phyloP scores from a whole-genome alignment of 2,888 invertebrate genomes.

The Toxonevra muliebris region DNA sequence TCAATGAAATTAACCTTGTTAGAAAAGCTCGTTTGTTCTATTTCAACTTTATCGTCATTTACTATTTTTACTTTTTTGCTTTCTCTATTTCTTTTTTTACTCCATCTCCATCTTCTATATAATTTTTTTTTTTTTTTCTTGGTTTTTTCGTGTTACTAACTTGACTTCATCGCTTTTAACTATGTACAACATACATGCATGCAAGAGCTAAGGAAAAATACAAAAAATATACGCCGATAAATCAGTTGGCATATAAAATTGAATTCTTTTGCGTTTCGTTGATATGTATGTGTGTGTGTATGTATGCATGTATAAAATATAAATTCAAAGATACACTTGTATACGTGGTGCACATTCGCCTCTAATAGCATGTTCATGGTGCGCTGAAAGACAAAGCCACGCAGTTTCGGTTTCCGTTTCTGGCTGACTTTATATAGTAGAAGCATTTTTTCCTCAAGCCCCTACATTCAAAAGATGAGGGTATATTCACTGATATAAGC shows the following conservation, averaged over 20 bases:
- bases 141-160: conserved; percentile 10
- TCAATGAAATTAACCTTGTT: conserved; percentile 65
- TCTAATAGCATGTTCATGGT: background rate
- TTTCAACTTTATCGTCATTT: conserved; percentile 46
- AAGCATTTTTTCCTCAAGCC: no score
- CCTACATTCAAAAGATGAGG: no score
- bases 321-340: background rate
- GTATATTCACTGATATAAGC: no score
- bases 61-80: conserved; percentile 13
- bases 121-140: background rate
- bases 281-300: background rate
- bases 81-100: background rate
- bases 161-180: conserved; percentile 8
- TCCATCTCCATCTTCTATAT: conserved; percentile 5
- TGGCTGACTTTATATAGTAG: background rate
- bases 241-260: conserved; percentile 60
- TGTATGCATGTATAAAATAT: background rate
- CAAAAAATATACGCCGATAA: conserved; percentile 48
- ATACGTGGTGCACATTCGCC: background rate
- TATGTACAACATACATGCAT: background rate
- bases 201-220: conserved; percentile 2
- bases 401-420: conserved; percentile 13
- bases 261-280: conserved; percentile 50
- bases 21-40: conserved; percentile 52
- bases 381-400: conserved; percentile 4